Base-by-base conservation (phyloP, 2,888 invertebrate genomes). In the Bruchidius siliquastri region DNA sequence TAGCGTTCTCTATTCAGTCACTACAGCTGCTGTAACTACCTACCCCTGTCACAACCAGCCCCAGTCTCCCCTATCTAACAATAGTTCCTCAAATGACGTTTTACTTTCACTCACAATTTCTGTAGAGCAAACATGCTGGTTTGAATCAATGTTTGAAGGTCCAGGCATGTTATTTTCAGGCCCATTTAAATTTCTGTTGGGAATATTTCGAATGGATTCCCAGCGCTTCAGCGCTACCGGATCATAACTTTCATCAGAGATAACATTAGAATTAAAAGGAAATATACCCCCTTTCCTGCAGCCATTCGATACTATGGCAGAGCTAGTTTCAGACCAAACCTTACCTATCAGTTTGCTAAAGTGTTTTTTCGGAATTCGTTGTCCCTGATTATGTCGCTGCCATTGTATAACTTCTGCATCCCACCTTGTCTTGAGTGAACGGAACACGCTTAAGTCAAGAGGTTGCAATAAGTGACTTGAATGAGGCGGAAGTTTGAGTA, bases 401-500 rank as follows among this genome's bases (percentile, higher is more conserved):
- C 74, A 74, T 26, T 20, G 13, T 20, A 72, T 70, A 20, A 74
- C 67, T 22, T 67, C 67, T 20, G 21, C n/a, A 68, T 74, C 72
- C 74, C 70, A 74, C 68, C 26, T 67, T 13, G 20, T 49, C 71
- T 73, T 71, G n/a, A 71, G 26, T 68, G 73, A 67, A 49, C 71
- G 49, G 20, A 74, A 71, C 18, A 73, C 74, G 22, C 69, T 70
- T 4, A 82, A 49, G 72, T 82, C 82, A 22, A 82, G 73, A 22
- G 81, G 81, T 72, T 82, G 81, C 32, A 82, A 74, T 4, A 78
- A 20, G 69, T 83, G 81, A 6, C 78, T 80, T 8, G 80, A 79
- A 72, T 84, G 83, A 22, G 83, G 80, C 66, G 83, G 83, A 22
- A 84, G 74, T 72, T 83, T 84, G 2, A 83, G 70, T 67, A 76